A percentile compares a stretch with the other conserved stretches of the same genome.
These are phyloP conservation scores for Rhorus exstirpatorius DNA, from an alignment of 2,888 invertebrate species.

Conservation along the genomic window DNA sequence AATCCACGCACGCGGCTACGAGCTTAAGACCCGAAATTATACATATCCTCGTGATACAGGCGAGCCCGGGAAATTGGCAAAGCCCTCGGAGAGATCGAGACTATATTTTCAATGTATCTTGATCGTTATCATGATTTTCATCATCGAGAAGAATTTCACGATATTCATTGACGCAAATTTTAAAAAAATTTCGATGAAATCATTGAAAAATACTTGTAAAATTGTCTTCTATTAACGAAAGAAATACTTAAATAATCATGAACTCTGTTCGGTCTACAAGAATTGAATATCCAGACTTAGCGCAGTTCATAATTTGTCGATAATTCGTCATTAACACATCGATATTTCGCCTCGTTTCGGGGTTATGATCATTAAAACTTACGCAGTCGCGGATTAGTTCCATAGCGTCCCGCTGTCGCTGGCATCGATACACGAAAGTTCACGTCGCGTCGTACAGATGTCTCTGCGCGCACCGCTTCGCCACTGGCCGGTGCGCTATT, in stretches of 20 bases:
- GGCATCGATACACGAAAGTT: background rate
- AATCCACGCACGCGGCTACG: background rate
- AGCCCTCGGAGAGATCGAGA: background rate
- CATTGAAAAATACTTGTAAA: no score
- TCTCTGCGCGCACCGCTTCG: background rate
- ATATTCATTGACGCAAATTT: background rate
- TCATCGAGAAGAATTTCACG: background rate
- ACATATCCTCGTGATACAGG: conserved; percentile 11
- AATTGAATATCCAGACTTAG: no score
- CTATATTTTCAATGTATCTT: background rate
- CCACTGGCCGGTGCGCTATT: no score
- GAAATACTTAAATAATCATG: no score
- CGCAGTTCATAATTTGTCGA: no score
- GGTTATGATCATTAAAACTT: conserved; percentile 4
- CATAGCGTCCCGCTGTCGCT: conserved; percentile 40
- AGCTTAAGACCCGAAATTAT: conserved; percentile 46
- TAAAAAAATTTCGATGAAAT: no score
- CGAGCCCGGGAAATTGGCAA: conserved; percentile 56
- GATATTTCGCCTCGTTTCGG: conserved; percentile 4
- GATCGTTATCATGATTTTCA: conserved; percentile 13
- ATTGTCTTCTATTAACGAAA: no score
- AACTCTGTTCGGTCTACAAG: no score
- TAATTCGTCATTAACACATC: background rate
- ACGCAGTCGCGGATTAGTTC: background rate
- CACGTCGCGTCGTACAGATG: background rate